A percentile compares a stretch with the other conserved stretches of the same genome.
Evolutionary conservation across 2,113 vertebrate species (phyloP).

Genomic region (Fulmarus glacialis): DNA sequence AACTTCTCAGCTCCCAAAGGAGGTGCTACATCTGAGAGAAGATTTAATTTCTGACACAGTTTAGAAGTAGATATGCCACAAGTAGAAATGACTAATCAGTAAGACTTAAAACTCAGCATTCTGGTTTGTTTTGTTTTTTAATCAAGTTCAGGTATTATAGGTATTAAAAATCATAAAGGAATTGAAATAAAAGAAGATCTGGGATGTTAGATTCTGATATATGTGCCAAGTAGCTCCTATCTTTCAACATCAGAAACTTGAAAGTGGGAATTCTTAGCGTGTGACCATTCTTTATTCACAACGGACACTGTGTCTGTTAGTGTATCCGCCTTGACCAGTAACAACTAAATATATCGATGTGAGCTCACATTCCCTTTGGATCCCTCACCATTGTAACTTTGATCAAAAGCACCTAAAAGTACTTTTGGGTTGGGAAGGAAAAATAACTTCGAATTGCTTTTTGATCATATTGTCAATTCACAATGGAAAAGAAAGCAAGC

Average conservation of each 20-base stretch:
- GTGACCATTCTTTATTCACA: not conserved
- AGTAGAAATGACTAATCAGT: not conserved
- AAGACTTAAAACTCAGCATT: not conserved
- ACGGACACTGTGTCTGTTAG: fast-evolving
- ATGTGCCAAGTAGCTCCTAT: not conserved
- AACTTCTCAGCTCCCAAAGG: not conserved
- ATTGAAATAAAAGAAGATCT: not conserved
- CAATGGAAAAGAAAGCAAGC: not conserved
- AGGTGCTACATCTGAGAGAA: not conserved
- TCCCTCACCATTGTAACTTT: not conserved
- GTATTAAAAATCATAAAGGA: not conserved
- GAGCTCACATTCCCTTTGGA: not conserved
- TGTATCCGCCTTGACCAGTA: not conserved
- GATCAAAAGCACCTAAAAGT: not conserved
- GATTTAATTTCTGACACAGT: not conserved
- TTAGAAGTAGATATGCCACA: not conserved
- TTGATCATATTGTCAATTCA: not conserved
- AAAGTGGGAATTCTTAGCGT: not conserved
- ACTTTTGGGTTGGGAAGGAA: not conserved
- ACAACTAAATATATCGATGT: not conserved
- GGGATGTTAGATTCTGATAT: not conserved
- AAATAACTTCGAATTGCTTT: not conserved
- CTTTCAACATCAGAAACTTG: not conserved
- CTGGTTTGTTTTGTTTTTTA: not conserved
- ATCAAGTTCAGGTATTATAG: not conserved